These are phyloP conservation scores for Orthonevra nobilis DNA, from an alignment of 2,888 invertebrate species.

Conservation along the genomic window DNA sequence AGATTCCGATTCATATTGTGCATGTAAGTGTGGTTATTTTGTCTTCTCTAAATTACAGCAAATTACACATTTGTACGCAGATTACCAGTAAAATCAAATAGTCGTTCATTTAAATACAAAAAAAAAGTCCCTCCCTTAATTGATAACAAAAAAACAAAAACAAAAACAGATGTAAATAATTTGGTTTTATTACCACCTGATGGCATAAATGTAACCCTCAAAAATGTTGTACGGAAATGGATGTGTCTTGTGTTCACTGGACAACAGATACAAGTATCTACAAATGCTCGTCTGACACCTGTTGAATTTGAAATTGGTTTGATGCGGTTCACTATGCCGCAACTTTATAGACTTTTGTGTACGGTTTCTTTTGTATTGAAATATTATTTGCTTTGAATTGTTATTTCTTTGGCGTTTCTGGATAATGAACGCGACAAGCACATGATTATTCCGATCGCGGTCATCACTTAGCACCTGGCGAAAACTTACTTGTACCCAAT, in stretches of 20 bases:
- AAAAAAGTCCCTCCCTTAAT: too few species aligned
- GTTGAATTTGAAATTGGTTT: slow-evolving; percentile 61
- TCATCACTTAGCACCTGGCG: slow-evolving; percentile 82
- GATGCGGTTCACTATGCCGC: not conserved
- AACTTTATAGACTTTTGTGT: not conserved
- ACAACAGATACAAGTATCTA: not conserved
- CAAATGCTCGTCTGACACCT: slow-evolving; percentile 50
- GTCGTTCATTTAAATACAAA: too few species aligned
- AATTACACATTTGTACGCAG: too few species aligned
- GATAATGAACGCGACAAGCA: slow-evolving; percentile 35
- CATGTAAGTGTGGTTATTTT: too few species aligned
- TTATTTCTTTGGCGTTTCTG: slow-evolving; percentile 16
- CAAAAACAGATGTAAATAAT: too few species aligned
- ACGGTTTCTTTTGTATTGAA: slow-evolving; percentile 12
- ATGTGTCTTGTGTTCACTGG: not conserved
- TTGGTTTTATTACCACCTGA: too few species aligned
- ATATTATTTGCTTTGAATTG: slow-evolving; percentile 13
- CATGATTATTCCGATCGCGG: slow-evolving; percentile 56
- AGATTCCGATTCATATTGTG: too few species aligned
- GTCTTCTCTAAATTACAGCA: too few species aligned
- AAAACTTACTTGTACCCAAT: slow-evolving; percentile 47
- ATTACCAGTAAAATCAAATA: too few species aligned
- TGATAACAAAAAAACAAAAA: too few species aligned
- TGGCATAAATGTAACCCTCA: too few species aligned
- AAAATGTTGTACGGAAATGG: slow-evolving; percentile 1